Percentiles rank a stretch among this genome's conserved stretches.
phyloP scores from a whole-genome alignment of 35 echinoderm and acorn worm species.

The Lytechinus variegatus region DNA sequence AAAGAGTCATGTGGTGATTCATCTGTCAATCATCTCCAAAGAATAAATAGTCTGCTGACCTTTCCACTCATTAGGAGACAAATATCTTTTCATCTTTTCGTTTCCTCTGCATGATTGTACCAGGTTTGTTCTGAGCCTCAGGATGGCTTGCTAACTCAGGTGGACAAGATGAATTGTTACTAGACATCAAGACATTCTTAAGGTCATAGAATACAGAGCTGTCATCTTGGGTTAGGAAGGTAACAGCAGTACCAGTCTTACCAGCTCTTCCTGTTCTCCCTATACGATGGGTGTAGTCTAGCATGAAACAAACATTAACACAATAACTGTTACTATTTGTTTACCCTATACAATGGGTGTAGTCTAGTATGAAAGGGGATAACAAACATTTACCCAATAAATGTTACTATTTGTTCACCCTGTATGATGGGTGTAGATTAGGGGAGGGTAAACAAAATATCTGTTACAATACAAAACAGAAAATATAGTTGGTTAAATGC shows the following conservation, averaged over 20 bases:
- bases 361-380: too few relatives aligned
- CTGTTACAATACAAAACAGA: too few relatives aligned
- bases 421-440: too few relatives aligned
- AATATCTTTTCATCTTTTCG: conserved; percentile 95
- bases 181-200: conserved; percentile 74
- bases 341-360: too few relatives aligned
- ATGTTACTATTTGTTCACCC: too few relatives aligned
- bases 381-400: too few relatives aligned
- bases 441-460: too few relatives aligned
- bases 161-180: conserved; percentile 77
- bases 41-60: too few relatives aligned
- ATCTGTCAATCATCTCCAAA: too few relatives aligned
- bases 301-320: not conserved
- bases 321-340: too few relatives aligned
- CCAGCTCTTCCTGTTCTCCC: conserved; percentile 95
- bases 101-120: conserved; percentile 91
- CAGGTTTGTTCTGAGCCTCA: conserved; percentile 95
- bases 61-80: conserved; percentile 4
- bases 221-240: conserved; percentile 93
- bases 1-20: too few relatives aligned
- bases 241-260: conserved; percentile 86
- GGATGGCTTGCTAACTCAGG: conserved; percentile 93
- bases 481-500: too few relatives aligned
- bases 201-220: conserved; percentile 83
- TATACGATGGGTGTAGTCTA: conserved; percentile 99